Percentiles rank a stretch among this genome's conserved stretches.
Evolutionary conservation across 1,140 invertebrate genomes (phyloP).

Genomic region (Chrysopa pallens): DNA sequence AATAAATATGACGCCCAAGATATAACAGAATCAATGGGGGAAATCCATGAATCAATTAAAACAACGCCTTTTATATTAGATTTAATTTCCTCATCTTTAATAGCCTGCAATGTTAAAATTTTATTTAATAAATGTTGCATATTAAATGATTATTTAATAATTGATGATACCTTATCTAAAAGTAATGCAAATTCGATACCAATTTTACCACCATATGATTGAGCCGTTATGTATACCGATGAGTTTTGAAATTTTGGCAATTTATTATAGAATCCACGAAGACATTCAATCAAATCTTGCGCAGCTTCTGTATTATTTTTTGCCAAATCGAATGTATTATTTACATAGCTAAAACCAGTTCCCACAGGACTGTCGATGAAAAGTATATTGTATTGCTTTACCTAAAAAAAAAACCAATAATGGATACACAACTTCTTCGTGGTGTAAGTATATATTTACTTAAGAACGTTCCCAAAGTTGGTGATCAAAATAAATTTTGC

Average conservation of each 20-base stretch:
- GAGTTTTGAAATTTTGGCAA: slow-evolving; percentile 46
- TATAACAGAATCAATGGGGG: slow-evolving; percentile 58
- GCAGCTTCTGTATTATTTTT: slow-evolving; percentile 57
- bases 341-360: slow-evolving; percentile 70
- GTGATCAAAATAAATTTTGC: too few species aligned
- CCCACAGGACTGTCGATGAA: slow-evolving; percentile 86
- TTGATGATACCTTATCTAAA: slow-evolving; percentile 33
- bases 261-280: slow-evolving; percentile 41
- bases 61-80: slow-evolving; percentile 59
- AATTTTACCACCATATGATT: slow-evolving; percentile 86
- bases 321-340: slow-evolving; percentile 30
- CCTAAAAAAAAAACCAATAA: too few species aligned
- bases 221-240: slow-evolving; percentile 64
- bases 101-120: slow-evolving; percentile 30
- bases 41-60: slow-evolving; percentile 75
- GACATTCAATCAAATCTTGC: slow-evolving; percentile 49
- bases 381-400: slow-evolving; percentile 57
- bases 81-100: slow-evolving; percentile 37
- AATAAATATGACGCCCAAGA: slow-evolving; percentile 64
- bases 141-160: background rate
- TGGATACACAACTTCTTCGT: too few species aligned
- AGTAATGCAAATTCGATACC: slow-evolving; percentile 52
- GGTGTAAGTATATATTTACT: too few species aligned
- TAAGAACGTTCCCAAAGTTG: too few species aligned
- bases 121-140: slow-evolving; percentile 3